Evolutionary conservation across 2,797 vertebrate species (phyloP), one percentile per base, ranked within the genome.

Genomic region (Pangasius macronema): DNA sequence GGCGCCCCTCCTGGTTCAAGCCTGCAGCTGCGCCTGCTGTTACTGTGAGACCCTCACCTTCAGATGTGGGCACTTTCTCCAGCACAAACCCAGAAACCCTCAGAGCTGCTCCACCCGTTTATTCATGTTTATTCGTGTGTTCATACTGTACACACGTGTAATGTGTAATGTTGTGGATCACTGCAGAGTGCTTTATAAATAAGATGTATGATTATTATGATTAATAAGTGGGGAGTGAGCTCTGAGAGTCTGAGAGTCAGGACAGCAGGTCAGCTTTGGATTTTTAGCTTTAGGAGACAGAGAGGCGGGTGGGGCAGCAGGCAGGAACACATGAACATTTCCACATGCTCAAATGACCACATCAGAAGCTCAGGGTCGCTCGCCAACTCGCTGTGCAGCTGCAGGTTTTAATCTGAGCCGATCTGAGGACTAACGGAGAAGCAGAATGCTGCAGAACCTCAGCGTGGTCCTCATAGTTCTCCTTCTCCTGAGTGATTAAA

Each of bases 321-420:
- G 91, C 90, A 87, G 91, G 87, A 94, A 94, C 89, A 90, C 84
- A 82, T 91, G 94, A 96, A 92, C 89, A 91, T 92, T 95, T 95
- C 95, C 95, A 95, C 94, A 94, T 96, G 95, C 46, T 13, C 90
- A 88, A 83, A 70, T 5, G 88, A 93, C 95, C 95, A 96, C 95
- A 95, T 96, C 93, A 92, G 88, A 95, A 87, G 88, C 92, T 88
- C 91, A 82, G 84, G 91, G 90, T 93, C 91, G 87, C 88, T 88
- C 91, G 93, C 94, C 95, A 95, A 94, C 93, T 93, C 91, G 93
- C 93, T 92, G 86, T 86, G 89, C 83, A 92, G 92, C 94, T 93
- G 93, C 94, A 93, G 90, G 59, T 86, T 91, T 87, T 93, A 93
- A 93, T 72, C 51, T n/a, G 67, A 70, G 30, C 33, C 20, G 13